A percentile compares a stretch with the other conserved stretches of the same genome.
Conservation (phyloP, 2,888 invertebrate genomes). For the Caenorhabditis plicata region DNA sequence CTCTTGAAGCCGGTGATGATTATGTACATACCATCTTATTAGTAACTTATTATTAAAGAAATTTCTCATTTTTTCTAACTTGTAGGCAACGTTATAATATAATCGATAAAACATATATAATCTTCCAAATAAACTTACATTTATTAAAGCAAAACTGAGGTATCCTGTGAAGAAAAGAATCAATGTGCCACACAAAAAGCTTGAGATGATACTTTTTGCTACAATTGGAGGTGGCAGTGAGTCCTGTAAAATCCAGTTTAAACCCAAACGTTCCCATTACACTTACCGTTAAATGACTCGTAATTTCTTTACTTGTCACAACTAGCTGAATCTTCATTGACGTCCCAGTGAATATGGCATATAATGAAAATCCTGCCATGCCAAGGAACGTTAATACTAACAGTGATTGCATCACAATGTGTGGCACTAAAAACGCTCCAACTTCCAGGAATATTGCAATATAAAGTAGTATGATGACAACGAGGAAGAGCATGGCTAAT, state of each 20-base stretch:
- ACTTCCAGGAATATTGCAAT: conserved; percentile 22
- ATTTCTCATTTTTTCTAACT: too few species aligned
- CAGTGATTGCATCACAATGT: conserved; percentile 26
- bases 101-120: neutral
- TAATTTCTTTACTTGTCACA: conserved; percentile 19
- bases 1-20: too few species aligned
- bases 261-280: neutral
- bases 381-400: conserved; percentile 18
- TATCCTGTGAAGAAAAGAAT: conserved; percentile 16
- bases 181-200: conserved; percentile 14
- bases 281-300: conserved; percentile 15
- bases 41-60: too few species aligned
- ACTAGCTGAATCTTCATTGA: conserved; percentile 17
- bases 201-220: conserved; percentile 11
- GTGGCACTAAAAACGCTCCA: conserved; percentile 20
- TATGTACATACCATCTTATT: too few species aligned
- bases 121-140: conserved; percentile 10
- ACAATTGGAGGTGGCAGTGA: conserved; percentile 23
- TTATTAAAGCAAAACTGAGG: conserved; percentile 12
- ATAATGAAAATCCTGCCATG: conserved; percentile 13
- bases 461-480: conserved; percentile 23
- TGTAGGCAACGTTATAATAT: too few species aligned
- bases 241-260: conserved; percentile 6
- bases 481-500: conserved; percentile 14
- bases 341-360: conserved; percentile 27